These are phyloP conservation scores for Chloroclysta siterata DNA, from an alignment of 2,888 invertebrate species.

Conservation along the genomic window DNA sequence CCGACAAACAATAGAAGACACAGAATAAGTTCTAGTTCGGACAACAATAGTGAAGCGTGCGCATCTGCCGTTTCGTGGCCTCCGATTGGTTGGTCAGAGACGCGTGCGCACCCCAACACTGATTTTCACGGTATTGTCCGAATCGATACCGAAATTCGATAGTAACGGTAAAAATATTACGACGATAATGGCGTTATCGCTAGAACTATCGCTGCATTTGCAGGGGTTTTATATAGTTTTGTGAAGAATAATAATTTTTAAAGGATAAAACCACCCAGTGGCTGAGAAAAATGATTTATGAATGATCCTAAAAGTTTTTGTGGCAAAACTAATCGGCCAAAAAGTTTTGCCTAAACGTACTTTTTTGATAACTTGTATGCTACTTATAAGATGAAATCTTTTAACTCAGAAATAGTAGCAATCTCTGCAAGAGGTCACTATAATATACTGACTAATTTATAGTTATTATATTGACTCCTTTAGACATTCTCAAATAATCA, in stretches of 20 bases:
- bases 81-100: conserved; percentile 61
- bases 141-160: conserved; percentile 75
- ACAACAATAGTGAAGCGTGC: conserved; percentile 70
- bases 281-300: not conserved
- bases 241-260: not conserved
- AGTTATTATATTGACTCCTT: too few species aligned
- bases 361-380: too few species aligned
- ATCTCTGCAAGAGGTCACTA: too few species aligned
- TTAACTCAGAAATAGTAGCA: too few species aligned
- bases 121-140: conserved; percentile 74
- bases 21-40: conserved; percentile 39
- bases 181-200: conserved; percentile 44
- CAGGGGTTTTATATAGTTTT: not conserved
- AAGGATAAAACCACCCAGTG: not conserved
- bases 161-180: conserved; percentile 61
- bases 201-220: conserved; percentile 26
- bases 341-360: too few species aligned
- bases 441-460: too few species aligned
- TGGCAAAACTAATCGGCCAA: too few species aligned
- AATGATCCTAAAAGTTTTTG: not conserved
- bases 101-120: conserved; percentile 70
- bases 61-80: conserved; percentile 69
- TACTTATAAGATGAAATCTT: too few species aligned
- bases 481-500: too few species aligned
- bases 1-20: conserved; percentile 59